Evolutionary conservation across 2,888 invertebrate genomes (phyloP).

Genomic region (Pyrgus malvae): DNA sequence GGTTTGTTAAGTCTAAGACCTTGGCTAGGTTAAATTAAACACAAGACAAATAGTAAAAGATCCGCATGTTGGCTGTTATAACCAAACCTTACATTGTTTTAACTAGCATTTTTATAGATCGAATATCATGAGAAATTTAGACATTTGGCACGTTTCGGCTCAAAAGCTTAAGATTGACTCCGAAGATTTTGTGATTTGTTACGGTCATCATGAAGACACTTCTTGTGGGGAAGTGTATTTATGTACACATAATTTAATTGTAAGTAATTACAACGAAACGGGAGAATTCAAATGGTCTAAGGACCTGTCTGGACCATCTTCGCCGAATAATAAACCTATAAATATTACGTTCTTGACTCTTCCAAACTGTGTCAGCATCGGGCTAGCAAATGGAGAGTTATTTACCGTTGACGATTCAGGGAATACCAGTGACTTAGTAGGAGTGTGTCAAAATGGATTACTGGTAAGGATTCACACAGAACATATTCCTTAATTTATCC

Average conservation of each 20-base stretch:
- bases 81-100: too few species aligned
- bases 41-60: too few species aligned
- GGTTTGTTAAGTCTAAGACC: too few species aligned
- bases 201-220: slow-evolving; percentile 58
- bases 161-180: slow-evolving; percentile 45
- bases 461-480: slow-evolving; percentile 54
- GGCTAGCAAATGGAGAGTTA: slow-evolving; percentile 66
- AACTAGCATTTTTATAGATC: too few species aligned
- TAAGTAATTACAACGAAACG: slow-evolving; percentile 52
- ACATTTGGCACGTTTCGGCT: slow-evolving; percentile 57
- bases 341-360: slow-evolving; percentile 62
- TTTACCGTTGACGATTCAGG: slow-evolving; percentile 56
- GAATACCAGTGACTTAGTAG: slow-evolving; percentile 51
- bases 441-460: slow-evolving; percentile 60
- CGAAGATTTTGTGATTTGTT: slow-evolving; percentile 49
- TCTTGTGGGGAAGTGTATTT: slow-evolving; percentile 56
- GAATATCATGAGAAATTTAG: slow-evolving; percentile 63
- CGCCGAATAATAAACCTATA: slow-evolving; percentile 72
- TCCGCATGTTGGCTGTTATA: too few species aligned
- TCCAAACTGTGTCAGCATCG: slow-evolving; percentile 58
- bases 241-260: slow-evolving; percentile 63
- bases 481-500: too few species aligned
- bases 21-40: too few species aligned
- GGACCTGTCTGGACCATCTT: slow-evolving; percentile 51
- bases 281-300: slow-evolving; percentile 58